Conservation (phyloP, 2,113 vertebrate species). For the Anser brachyrhynchus region DNA sequence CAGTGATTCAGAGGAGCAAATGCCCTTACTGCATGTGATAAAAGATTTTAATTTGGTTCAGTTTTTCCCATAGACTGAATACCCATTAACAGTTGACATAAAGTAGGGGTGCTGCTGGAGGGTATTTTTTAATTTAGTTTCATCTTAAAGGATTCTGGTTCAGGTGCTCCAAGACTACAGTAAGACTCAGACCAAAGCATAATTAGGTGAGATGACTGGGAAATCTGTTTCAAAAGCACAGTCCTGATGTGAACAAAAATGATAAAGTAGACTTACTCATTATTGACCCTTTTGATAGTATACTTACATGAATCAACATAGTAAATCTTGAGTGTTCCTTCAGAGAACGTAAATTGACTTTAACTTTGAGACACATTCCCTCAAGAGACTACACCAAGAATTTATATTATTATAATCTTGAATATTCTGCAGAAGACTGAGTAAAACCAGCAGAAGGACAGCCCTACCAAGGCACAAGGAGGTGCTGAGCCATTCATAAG, state of each 20-base stretch:
- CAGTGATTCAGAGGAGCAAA: not conserved
- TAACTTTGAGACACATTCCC: not conserved
- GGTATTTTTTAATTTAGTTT: not conserved
- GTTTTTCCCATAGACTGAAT: not conserved
- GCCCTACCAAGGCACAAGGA: accelerated
- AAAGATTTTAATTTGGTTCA: not conserved
- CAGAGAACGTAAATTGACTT: not conserved
- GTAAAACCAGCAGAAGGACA: not conserved
- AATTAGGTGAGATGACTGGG: not conserved
- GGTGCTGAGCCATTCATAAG: not conserved
- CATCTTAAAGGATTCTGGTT: not conserved
- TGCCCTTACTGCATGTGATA: no score
- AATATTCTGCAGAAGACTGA: not conserved
- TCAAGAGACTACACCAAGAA: not conserved
- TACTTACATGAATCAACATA: not conserved
- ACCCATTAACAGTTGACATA: not conserved
- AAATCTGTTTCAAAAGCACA: not conserved
- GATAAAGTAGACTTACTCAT: not conserved
- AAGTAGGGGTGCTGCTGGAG: not conserved
- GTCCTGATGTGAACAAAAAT: not conserved
- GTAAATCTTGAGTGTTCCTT: not conserved
- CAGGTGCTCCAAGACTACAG: not conserved
- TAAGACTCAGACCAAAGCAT: not conserved
- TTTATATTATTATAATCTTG: not conserved
- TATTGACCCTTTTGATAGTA: not conserved